phyloP scores from a whole-genome alignment of 2,797 vertebrate genomes.

The Vespertilio murinus region DNA sequence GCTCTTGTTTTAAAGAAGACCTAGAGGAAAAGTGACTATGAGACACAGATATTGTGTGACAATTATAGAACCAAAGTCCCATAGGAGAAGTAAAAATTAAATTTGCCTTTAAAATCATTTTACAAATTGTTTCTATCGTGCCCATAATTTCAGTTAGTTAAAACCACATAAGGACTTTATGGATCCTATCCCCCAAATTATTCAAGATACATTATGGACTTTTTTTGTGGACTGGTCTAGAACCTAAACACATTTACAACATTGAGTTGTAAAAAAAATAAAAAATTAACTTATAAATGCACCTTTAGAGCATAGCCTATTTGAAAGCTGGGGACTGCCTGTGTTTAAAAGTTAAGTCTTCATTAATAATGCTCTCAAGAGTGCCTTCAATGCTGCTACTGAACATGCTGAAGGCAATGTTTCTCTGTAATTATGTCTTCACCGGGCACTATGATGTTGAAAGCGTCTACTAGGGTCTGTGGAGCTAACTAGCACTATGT shows the following conservation, averaged over 20 bases:
- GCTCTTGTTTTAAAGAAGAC: constrained; percentile 47
- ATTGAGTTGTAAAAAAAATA: not conserved
- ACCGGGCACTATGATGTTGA: not conserved
- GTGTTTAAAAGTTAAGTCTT: constrained; percentile 43
- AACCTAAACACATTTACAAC: constrained; percentile 50
- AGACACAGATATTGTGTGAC: constrained; percentile 42
- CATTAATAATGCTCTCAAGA: not conserved
- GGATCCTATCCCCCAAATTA: not conserved
- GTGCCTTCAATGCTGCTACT: not conserved
- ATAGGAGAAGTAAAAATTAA: constrained; percentile 40
- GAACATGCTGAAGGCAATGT: not conserved
- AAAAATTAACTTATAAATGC: constrained; percentile 7
- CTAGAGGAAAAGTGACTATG: constrained; percentile 35
- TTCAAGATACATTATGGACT: constrained; percentile 8
- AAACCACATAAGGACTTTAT: constrained; percentile 61
- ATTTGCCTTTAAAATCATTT: constrained; percentile 55
- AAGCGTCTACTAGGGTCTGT: not conserved
- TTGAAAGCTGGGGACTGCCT: not conserved
- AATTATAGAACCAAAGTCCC: not conserved
- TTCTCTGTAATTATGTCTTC: constrained; percentile 22
- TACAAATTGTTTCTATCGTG: constrained; percentile 49
- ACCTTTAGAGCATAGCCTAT: not conserved
- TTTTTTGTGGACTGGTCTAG: constrained; percentile 15
- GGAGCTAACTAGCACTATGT: not conserved
- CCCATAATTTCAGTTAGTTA: constrained; percentile 51